phyloP scores from a whole-genome alignment of 2,797 vertebrate genomes.

The Eleutherodactylus coqui region DNA sequence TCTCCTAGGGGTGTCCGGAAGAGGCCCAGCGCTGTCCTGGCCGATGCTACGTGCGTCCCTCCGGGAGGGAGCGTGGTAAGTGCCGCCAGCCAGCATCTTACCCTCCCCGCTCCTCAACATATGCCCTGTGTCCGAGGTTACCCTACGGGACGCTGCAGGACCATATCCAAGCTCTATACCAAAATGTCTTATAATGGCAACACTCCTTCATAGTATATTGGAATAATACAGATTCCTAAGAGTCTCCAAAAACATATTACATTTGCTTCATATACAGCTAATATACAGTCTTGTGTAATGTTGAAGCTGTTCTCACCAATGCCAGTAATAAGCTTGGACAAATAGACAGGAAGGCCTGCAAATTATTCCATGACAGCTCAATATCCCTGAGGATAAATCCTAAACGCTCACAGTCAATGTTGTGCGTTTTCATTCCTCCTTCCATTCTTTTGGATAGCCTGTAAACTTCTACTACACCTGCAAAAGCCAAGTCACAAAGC shows the following conservation, averaged over 20 bases:
- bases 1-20: too few species aligned
- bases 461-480: conserved; percentile 66
- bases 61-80: too few species aligned
- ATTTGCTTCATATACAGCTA: background rate
- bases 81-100: too few species aligned
- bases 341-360: background rate
- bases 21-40: too few species aligned
- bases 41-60: too few species aligned
- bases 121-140: too few species aligned
- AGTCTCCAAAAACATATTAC: background rate
- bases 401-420: background rate
- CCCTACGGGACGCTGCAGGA: too few species aligned
- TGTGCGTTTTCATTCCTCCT: conserved; percentile 42
- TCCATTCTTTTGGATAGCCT: conserved; percentile 57
- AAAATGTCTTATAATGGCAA: too few species aligned
- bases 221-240: background rate
- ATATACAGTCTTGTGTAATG: background rate
- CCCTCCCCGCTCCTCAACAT: too few species aligned
- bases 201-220: background rate
- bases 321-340: background rate
- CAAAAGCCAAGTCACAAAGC: background rate
- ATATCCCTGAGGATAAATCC: conserved; percentile 45
- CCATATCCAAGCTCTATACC: too few species aligned
- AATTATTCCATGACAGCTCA: conserved; percentile 62
- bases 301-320: conserved; percentile 36